phyloP scores from a whole-genome alignment of 2,888 invertebrate genomes.

The Escarpia spicata region DNA sequence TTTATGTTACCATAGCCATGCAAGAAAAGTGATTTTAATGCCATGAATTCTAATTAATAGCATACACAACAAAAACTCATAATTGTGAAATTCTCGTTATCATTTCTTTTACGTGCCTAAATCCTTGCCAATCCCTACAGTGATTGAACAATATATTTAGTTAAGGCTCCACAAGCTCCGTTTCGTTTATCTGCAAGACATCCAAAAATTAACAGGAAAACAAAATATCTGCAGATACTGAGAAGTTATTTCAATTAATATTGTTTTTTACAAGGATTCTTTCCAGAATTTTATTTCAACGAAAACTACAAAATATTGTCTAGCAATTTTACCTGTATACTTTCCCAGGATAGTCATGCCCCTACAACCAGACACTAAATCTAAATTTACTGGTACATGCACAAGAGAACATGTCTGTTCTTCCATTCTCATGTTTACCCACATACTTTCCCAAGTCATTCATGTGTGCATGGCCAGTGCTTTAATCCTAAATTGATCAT shows the following conservation, averaged over 20 bases:
- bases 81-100: too few relatives aligned
- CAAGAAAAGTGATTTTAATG: not conserved
- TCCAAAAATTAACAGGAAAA: too few relatives aligned
- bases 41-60: too few relatives aligned
- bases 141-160: too few relatives aligned
- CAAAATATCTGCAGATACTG: too few relatives aligned
- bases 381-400: not conserved
- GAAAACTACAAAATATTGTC: not conserved
- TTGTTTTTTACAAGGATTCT: not conserved
- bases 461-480: not conserved
- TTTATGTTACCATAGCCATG: not conserved
- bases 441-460: not conserved
- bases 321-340: not conserved
- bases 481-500: not conserved
- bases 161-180: too few relatives aligned
- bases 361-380: not conserved
- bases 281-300: not conserved
- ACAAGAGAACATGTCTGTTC: not conserved
- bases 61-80: too few relatives aligned
- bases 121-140: too few relatives aligned
- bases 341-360: not conserved
- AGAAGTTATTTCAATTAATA: too few relatives aligned
- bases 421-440: not conserved
- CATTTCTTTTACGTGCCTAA: too few relatives aligned
- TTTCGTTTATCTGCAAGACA: too few relatives aligned